Base-by-base conservation (phyloP, 1,140 invertebrate genomes). In the Bathynomus jamesi region DNA sequence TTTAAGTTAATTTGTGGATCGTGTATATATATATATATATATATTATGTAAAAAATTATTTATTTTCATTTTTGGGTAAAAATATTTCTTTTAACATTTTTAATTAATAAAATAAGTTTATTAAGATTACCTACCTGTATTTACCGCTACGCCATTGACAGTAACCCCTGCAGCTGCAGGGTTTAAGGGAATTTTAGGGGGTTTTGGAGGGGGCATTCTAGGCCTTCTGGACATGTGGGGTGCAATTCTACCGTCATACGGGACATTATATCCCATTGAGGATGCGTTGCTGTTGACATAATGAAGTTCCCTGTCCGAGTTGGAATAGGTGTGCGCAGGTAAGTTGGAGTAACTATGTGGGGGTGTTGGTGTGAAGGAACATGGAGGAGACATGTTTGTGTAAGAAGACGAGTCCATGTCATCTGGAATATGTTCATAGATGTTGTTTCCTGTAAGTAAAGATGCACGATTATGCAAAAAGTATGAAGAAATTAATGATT, bases 391-490 rank as follows among this genome's bases (percentile, higher is more conserved):
- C 40, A 53, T 53, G 40, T 53, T 53, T 11, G 40, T 21, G 21
- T 53, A 53, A 3, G 40, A 53, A 17, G 40, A 53, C 40, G 66
- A 53, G 10, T 67, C 66, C 8, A 67, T 27, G 25, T 67, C 66
- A 28, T 67, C 66, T 2, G 66, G 66, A 25, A 67, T 67, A 27
- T 67, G 32, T 46, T 67, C 66, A 24, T 67, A 67, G 17, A 67
- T 67, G 25, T 67, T 67, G 17, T 67, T 67, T 7, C 66, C 66
- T 67, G 66, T 13, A 46, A 31, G 24, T 8, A 1, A 31, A 21
- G 61, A 21, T n/a, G n/a, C n/a, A n/a, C n/a, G n/a, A n/a, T n/a
- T n/a, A n/a, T n/a, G n/a, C n/a, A n/a, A n/a, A n/a, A n/a, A n/a
- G n/a, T n/a, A n/a, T n/a, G n/a, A n/a, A n/a, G n/a, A n/a, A n/a